phyloP scores from a whole-genome alignment of 30 jellyfish, hydroid and myxozoan genomes.

The Cassiopea xamachana region DNA sequence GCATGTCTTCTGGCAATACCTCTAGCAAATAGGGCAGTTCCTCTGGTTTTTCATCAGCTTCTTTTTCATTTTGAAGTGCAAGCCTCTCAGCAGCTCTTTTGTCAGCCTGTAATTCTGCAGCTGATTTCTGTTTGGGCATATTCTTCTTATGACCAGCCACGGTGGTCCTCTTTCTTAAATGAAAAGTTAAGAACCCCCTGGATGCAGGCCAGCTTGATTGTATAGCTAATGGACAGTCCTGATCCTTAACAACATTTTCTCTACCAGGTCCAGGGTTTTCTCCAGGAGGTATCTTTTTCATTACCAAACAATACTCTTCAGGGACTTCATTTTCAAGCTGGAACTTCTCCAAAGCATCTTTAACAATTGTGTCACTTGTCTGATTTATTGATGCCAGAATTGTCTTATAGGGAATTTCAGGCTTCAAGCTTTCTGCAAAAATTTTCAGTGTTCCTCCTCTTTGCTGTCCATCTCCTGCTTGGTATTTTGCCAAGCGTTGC shows the following conservation, averaged over 20 bases:
- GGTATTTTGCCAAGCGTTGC: conserved; percentile 82
- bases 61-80: conserved; percentile 46
- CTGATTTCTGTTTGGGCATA: conserved; percentile 36
- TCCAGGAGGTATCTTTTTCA: conserved; percentile 97
- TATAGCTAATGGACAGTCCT: conserved; percentile 95
- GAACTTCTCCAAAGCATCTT: conserved; percentile 97
- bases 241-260: conserved; percentile 83
- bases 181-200: conserved; percentile 92
- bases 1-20: conserved; percentile 77
- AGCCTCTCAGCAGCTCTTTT: conserved; percentile 59
- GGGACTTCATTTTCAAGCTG: conserved; percentile 89
- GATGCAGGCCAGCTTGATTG: conserved; percentile 99
- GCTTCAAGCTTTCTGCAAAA: conserved; percentile 95
- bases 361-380: conserved; percentile 81
- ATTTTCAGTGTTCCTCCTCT: conserved; percentile 96
- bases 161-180: conserved; percentile 74
- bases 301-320: conserved; percentile 85
- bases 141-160: conserved; percentile 76
- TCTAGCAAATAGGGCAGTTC: conserved; percentile 83
- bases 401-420: conserved; percentile 97
- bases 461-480: conserved; percentile 86
- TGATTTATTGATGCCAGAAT: conserved; percentile 87
- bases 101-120: conserved; percentile 46
- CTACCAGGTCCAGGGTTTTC: conserved; percentile 83
- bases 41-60: conserved; percentile 9